Conservation (phyloP, 2,113 vertebrate genomes). For the Neolamprologus tretocephalus region DNA sequence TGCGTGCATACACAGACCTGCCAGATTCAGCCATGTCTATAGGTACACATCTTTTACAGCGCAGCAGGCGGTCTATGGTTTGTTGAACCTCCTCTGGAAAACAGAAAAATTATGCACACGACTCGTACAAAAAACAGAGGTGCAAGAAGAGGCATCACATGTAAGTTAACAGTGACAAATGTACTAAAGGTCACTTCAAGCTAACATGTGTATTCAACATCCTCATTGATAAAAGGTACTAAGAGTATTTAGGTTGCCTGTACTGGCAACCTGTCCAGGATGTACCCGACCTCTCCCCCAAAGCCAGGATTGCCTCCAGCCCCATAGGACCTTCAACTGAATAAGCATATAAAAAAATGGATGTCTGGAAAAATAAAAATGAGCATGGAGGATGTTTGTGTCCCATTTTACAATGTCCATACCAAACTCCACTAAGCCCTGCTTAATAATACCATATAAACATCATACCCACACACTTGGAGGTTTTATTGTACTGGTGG, state of each 20-base stretch:
- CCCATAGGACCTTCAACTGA: background rate
- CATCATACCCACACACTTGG: background rate
- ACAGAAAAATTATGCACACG: background rate
- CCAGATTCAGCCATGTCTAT: slow-evolving; percentile 73
- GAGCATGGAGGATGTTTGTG: background rate
- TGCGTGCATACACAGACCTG: slow-evolving; percentile 51
- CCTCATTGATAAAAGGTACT: background rate
- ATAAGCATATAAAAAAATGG: background rate
- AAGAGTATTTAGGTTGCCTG: background rate
- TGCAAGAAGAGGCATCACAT: background rate
- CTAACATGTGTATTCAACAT: background rate
- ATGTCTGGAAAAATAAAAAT: background rate
- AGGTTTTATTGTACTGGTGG: background rate
- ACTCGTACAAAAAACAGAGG: background rate
- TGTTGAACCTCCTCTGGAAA: slow-evolving; percentile 75
- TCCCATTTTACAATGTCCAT: background rate
- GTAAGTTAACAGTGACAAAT: background rate
- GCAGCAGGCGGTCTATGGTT: slow-evolving; percentile 69
- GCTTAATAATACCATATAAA: background rate
- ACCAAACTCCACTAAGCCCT: background rate
- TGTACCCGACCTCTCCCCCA: background rate
- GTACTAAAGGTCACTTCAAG: background rate
- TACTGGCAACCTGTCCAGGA: background rate
- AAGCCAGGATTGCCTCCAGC: background rate
- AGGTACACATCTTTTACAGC: slow-evolving; percentile 42